These are phyloP conservation scores for Flexamia atlantica DNA, from an alignment of 2,888 invertebrate species.

Conservation along the genomic window DNA sequence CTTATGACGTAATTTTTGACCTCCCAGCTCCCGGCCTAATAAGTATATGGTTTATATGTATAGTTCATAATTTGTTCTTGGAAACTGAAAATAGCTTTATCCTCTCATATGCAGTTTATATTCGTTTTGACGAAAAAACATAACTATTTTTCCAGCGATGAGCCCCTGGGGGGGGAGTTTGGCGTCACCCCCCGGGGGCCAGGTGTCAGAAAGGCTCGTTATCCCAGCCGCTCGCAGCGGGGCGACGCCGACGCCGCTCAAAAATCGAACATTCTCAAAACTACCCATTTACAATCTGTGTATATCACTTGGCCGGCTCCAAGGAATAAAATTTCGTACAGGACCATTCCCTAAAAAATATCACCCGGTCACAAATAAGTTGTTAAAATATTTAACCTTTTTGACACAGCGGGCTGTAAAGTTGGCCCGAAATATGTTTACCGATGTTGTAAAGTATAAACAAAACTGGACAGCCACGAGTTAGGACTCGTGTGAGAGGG, in stretches of 20 bases:
- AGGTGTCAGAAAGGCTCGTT: slow-evolving; percentile 40
- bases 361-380: slow-evolving; percentile 17
- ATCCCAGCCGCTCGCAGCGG: slow-evolving; percentile 23
- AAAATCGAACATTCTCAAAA: slow-evolving; percentile 46
- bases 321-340: slow-evolving; percentile 11
- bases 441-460: slow-evolving; percentile 37
- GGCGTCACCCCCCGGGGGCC: slow-evolving; percentile 47
- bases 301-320: slow-evolving; percentile 11
- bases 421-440: slow-evolving; percentile 45
- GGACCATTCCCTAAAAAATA: slow-evolving; percentile 14
- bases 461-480: slow-evolving; percentile 34
- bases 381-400: slow-evolving; percentile 51
- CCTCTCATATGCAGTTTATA: too few relatives aligned
- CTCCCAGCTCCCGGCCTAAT: too few relatives aligned
- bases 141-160: too few relatives aligned
- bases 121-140: too few relatives aligned
- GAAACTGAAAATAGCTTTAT: too few relatives aligned
- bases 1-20: too few relatives aligned
- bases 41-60: too few relatives aligned
- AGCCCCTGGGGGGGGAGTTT: slow-evolving; percentile 3
- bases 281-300: slow-evolving; percentile 46
- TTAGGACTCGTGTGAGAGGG: background rate
- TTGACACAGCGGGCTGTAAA: slow-evolving; percentile 41
- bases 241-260: slow-evolving; percentile 23
- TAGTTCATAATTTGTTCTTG: too few relatives aligned